Conservation (phyloP, 2,888 invertebrate species). For the Auanema freiburgensis region DNA sequence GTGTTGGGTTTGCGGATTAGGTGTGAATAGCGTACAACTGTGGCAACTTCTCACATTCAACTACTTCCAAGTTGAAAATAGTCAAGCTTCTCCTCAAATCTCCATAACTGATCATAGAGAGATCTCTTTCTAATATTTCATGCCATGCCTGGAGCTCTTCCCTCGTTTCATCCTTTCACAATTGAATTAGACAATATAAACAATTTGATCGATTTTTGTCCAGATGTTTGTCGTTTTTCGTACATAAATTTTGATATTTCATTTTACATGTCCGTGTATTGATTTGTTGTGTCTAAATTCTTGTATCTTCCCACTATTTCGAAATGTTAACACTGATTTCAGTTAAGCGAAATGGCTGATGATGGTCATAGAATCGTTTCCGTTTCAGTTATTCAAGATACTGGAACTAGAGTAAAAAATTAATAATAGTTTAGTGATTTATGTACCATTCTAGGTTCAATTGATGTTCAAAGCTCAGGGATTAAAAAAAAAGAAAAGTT, state of each 20-base stretch:
- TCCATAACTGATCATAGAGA: not conserved
- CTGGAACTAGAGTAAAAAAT: constrained; percentile 48
- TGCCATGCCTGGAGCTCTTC: no score
- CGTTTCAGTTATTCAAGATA: constrained; percentile 52
- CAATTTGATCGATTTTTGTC: constrained; percentile 6
- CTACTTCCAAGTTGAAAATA: no score
- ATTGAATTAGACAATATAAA: no score
- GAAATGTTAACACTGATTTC: no score
- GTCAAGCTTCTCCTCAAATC: not conserved
- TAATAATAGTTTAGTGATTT: constrained; percentile 5
- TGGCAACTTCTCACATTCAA: not conserved
- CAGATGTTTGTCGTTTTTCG: not conserved
- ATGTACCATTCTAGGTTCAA: constrained; percentile 36
- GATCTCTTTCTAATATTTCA: not conserved
- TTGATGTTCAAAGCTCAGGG: constrained; percentile 60
- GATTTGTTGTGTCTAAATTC: not conserved
- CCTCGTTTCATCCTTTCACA: no score
- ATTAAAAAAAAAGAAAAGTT: constrained; percentile 50
- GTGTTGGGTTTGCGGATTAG: constrained; percentile 2
- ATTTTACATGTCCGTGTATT: not conserved
- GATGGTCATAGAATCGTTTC: constrained; percentile 24
- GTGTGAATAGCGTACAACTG: constrained; percentile 4
- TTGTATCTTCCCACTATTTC: not conserved
- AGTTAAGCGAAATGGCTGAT: no score
- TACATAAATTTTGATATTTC: not conserved